phyloP scores from a whole-genome alignment of 2,113 vertebrate species.

The Ophthalmolycus amberensis region DNA sequence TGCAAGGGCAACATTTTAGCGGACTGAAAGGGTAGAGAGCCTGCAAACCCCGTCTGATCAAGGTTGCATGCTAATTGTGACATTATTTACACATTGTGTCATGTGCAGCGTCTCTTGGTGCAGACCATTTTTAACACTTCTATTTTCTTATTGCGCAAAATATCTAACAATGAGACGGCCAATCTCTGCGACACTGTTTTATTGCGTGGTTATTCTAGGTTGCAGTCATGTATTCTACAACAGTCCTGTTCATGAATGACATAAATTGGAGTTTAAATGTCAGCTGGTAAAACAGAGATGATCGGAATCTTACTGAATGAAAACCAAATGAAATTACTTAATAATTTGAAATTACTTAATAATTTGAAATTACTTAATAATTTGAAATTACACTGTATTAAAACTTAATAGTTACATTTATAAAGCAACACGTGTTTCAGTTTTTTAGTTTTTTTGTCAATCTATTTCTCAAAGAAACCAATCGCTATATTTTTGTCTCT shows the following conservation, averaged over 20 bases:
- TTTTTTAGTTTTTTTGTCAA: no score
- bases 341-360: not conserved
- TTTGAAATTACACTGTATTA: not conserved
- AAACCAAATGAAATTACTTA: not conserved
- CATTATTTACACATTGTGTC: conserved; percentile 53
- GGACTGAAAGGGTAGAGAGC: conserved; percentile 30
- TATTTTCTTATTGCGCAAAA: conserved; percentile 8
- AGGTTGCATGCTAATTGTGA: conserved; percentile 61
- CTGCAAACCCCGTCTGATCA: not conserved
- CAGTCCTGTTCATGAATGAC: not conserved
- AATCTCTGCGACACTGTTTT: not conserved
- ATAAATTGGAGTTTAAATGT: not conserved
- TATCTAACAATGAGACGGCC: not conserved
- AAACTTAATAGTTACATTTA: not conserved
- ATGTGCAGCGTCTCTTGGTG: conserved; percentile 6
- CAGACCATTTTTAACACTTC: not conserved
- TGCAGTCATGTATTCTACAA: not conserved
- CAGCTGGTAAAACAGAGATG: not conserved
- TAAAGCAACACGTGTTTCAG: not conserved
- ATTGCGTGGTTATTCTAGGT: not conserved
- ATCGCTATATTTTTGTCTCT: not conserved
- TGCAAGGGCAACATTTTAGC: conserved; percentile 52
- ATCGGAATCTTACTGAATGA: not conserved
- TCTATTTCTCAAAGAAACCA: not conserved
- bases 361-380: not conserved